Conservation (phyloP, 2,888 invertebrate species). For the Coelinius sp. region DNA sequence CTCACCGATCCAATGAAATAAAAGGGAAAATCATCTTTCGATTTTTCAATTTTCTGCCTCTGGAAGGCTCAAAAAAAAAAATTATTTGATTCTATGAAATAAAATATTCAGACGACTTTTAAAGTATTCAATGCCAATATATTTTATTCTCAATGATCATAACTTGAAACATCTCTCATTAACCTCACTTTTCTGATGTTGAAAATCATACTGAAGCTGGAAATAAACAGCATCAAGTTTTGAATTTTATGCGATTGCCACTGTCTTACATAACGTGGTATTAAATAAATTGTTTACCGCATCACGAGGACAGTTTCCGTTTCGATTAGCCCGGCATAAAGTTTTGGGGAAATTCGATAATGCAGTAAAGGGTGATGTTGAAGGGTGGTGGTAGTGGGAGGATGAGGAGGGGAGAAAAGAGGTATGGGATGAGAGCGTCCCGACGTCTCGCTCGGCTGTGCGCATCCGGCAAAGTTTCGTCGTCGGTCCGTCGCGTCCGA, state of each 20-base stretch:
- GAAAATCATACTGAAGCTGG: neutral
- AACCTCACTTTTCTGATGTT: neutral
- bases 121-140: too few relatives aligned
- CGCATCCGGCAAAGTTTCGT: slow-evolving; percentile 42
- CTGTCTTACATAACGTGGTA: slow-evolving; percentile 28
- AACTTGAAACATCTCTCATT: too few relatives aligned
- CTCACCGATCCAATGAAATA: slow-evolving; percentile 7
- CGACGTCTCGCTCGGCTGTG: slow-evolving; percentile 43
- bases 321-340: slow-evolving; percentile 41
- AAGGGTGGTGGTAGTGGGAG: slow-evolving; percentile 33
- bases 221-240: slow-evolving; percentile 10
- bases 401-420: slow-evolving; percentile 34
- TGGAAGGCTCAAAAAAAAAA: too few relatives aligned
- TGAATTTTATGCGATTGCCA: neutral
- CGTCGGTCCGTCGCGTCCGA: slow-evolving; percentile 41
- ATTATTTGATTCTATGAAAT: too few relatives aligned
- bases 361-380: slow-evolving; percentile 43
- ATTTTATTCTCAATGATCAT: too few relatives aligned
- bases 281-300: slow-evolving; percentile 42
- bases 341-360: slow-evolving; percentile 49
- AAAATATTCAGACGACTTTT: too few relatives aligned
- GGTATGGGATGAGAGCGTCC: slow-evolving; percentile 27
- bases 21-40: neutral
- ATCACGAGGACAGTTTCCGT: slow-evolving; percentile 39
- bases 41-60: neutral